These are phyloP conservation scores for Ariopsis seemanni DNA, from an alignment of 2,113 vertebrate species.

Conservation along the genomic window DNA sequence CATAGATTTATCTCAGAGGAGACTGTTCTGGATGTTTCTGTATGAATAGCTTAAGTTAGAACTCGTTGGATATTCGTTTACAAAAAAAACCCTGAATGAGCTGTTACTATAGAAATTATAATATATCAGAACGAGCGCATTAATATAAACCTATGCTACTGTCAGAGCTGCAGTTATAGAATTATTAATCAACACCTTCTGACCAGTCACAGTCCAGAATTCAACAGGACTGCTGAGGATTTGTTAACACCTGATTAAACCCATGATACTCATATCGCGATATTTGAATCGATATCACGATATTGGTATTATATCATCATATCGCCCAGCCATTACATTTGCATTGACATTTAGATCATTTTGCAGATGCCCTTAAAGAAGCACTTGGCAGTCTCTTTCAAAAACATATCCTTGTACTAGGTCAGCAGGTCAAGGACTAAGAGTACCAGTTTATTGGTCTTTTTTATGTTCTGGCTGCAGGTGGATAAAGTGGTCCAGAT, in stretches of 20 bases:
- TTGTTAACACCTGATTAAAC: neutral
- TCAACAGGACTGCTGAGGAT: neutral
- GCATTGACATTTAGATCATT: too few relatives aligned
- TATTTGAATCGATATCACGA: too few relatives aligned
- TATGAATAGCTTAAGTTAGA: neutral
- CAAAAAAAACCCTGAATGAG: neutral
- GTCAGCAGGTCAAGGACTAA: too few relatives aligned
- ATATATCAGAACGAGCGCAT: neutral
- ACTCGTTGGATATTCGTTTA: neutral
- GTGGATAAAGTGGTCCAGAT: constrained; percentile 97
- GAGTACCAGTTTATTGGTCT: neutral
- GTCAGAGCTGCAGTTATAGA: neutral
- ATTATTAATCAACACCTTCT: neutral
- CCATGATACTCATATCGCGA: too few relatives aligned
- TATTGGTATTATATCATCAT: too few relatives aligned
- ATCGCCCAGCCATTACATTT: too few relatives aligned
- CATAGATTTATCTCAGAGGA: neutral
- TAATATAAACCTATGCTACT: neutral
- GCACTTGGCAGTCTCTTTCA: too few relatives aligned
- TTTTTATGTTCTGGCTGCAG: constrained; percentile 62
- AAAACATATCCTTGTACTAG: too few relatives aligned
- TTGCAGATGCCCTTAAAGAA: too few relatives aligned
- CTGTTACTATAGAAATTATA: neutral
- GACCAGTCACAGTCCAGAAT: neutral
- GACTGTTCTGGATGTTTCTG: neutral